Evolutionary conservation across 30 jellyfish, hydroid and myxozoan species (phyloP).

Genomic region (Hydractinia symbiolongicarpus): DNA sequence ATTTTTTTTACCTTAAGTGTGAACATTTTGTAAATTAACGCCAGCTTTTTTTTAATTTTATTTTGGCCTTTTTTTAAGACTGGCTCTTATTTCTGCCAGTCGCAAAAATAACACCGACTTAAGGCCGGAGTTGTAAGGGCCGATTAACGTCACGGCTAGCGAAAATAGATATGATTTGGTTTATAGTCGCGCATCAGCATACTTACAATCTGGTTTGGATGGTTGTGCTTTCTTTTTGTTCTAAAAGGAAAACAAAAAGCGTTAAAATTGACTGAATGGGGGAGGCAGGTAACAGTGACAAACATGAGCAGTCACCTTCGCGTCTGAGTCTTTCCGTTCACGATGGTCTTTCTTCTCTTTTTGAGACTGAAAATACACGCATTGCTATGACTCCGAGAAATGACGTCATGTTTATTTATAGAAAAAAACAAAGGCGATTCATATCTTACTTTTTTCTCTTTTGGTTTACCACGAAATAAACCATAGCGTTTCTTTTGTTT

Average conservation of each 20-base stretch:
- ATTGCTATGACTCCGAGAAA: not conserved
- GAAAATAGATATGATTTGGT: not conserved
- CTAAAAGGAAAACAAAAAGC: not conserved
- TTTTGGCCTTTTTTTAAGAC: too few species aligned
- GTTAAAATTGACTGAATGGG: not conserved
- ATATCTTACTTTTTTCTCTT: slow-evolving; percentile 3
- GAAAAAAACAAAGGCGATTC: not conserved
- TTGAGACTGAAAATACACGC: not conserved
- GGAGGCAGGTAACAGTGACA: not conserved
- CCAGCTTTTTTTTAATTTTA: too few species aligned
- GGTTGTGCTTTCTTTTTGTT: not conserved
- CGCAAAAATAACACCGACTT: not conserved
- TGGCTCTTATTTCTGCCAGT: too few species aligned
- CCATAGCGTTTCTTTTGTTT: slow-evolving; percentile 4
- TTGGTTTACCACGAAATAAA: slow-evolving; percentile 17
- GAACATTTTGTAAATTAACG: too few species aligned
- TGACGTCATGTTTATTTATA: not conserved
- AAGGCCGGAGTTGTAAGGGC: not conserved
- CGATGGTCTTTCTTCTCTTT: slow-evolving; percentile 18
- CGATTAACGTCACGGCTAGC: not conserved
- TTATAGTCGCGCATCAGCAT: not conserved
- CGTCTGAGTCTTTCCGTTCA: slow-evolving; percentile 32
- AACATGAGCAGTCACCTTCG: slow-evolving; percentile 11
- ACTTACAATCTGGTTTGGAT: slow-evolving; percentile 23
- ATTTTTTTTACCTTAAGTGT: too few species aligned